These are phyloP conservation scores for Sylvia atricapilla DNA, from an alignment of 2,113 vertebrate species.

Conservation along the genomic window DNA sequence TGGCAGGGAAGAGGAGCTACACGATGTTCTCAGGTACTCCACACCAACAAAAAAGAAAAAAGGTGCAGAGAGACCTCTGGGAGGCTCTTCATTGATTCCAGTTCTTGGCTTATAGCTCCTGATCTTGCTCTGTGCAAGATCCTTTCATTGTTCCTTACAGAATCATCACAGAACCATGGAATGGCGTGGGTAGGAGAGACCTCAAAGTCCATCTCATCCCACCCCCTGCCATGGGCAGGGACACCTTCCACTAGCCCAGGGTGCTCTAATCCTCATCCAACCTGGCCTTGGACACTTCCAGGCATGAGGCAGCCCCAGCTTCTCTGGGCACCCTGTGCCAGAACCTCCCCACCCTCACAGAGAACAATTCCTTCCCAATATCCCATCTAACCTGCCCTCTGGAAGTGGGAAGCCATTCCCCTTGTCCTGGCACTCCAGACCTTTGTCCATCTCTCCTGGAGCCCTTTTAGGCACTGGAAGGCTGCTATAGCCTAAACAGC, in stretches of 20 bases:
- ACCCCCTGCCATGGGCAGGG: background rate
- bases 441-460: background rate
- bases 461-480: background rate
- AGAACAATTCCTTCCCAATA: background rate
- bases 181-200: background rate
- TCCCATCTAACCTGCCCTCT: background rate
- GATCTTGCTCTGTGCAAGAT: background rate
- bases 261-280: fast-evolving
- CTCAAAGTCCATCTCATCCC: background rate
- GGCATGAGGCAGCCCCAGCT: background rate
- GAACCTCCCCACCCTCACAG: fast-evolving
- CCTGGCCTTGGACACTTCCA: background rate
- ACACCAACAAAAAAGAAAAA: background rate
- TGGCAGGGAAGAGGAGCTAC: background rate
- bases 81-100: background rate
- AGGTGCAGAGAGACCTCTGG: background rate
- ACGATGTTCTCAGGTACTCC: background rate
- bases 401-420: background rate
- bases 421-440: background rate
- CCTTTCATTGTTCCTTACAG: background rate
- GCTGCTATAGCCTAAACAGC: background rate
- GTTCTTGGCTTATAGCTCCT: background rate
- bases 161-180: background rate
- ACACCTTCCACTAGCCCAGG: background rate
- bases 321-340: background rate